Base-by-base conservation (phyloP, 2,888 invertebrate genomes). In the Ganaspis brasiliensis region DNA sequence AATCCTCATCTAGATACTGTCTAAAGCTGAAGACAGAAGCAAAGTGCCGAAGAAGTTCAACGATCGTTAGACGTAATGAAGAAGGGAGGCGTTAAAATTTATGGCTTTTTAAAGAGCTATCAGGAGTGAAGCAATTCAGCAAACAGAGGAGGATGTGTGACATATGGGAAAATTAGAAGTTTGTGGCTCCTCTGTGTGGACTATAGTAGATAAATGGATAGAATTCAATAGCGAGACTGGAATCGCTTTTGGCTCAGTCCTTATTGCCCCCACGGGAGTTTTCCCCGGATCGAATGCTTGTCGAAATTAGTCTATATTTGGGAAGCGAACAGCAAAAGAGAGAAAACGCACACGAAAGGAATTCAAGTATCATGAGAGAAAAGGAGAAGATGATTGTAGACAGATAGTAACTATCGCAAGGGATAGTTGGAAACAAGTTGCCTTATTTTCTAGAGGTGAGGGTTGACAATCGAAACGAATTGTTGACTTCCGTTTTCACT, bases 301-400 rank as follows among this genome's bases (percentile, higher is more conserved):
- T 84, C 80, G 85, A 89, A 90, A 90, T 89, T 89, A 89, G 88
- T 89, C 89, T 89, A 87, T 86, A 88, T 88, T 87, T 85, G 86
- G 85, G 76, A 84, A 82, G 75, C 79, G 67, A 75, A 74, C 21
- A 21, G 63, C 6, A 21, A 14, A 63, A 45, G 45, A 67, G 45
- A 24, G n/a, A 61, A 45, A 26, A n/a, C n/a, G 24, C 2, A n/a
- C n/a, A 40, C 12, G 40, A 45, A 9, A 40, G 14, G 40, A 45
- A 24, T 10, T 5, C 16, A 1, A 24, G 12, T 1, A 6, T 0
- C 19, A 21, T 0, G 16, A 16, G 37, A 63, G 40, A n/a, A 63
- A 35, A 21, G 37, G 12, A 63, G 21, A 14, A 12, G 21, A 63
- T 37, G n/a, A n/a, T n/a, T n/a, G n/a, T n/a, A n/a, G n/a, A 21